phyloP scores from a whole-genome alignment of 2,113 vertebrate species.

The Alectura lathami region DNA sequence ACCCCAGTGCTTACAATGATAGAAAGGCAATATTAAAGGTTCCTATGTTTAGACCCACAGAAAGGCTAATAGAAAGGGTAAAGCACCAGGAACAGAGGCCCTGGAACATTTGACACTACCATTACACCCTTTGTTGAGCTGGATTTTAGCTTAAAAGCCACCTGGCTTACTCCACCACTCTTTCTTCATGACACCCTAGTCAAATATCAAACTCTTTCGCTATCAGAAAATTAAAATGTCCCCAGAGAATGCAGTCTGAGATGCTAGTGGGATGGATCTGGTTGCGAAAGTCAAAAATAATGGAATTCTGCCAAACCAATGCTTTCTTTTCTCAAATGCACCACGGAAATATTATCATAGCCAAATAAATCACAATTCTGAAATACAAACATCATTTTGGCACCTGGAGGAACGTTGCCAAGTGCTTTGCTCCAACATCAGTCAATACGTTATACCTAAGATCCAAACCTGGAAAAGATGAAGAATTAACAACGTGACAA shows the following conservation, averaged over 20 bases:
- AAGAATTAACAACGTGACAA: neutral
- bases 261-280: neutral
- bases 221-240: neutral
- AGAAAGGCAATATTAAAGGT: neutral
- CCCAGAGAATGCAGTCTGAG: neutral
- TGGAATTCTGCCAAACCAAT: neutral
- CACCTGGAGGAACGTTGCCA: constrained; percentile 82
- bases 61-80: neutral
- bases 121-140: neutral
- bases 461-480: constrained; percentile 81
- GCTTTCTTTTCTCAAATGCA: neutral
- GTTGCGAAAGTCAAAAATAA: neutral
- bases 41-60: neutral
- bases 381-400: neutral
- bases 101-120: neutral
- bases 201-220: neutral
- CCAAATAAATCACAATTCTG: neutral
- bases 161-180: neutral
- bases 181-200: neutral
- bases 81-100: neutral
- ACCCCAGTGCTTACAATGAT: neutral
- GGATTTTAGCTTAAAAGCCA: neutral
- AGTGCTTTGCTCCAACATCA: constrained; percentile 77
- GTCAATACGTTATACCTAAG: constrained; percentile 82
- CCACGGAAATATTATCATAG: neutral